Conservation (phyloP, 1,140 invertebrate genomes). For the Drosophila obscura region DNA sequence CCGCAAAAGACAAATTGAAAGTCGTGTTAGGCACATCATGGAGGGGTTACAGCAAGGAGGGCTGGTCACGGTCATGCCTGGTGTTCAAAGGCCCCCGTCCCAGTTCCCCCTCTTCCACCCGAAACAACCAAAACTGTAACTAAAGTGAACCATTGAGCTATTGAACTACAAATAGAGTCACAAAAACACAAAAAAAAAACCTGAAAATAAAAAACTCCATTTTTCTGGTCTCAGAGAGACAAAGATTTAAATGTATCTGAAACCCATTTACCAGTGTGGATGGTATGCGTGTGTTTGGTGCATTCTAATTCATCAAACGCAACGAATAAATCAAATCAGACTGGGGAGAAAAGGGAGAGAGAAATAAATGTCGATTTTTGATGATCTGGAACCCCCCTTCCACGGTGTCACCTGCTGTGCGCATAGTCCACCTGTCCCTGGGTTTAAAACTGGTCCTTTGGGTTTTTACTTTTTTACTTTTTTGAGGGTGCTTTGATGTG, state of each 20-base stretch:
- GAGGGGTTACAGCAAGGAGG: constrained; percentile 4
- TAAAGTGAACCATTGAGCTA: constrained; percentile 55
- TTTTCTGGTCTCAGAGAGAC: not conserved
- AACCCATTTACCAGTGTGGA: constrained; percentile 19
- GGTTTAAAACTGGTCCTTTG: not conserved
- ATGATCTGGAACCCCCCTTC: constrained; percentile 26
- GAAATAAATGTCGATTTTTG: constrained; percentile 34
- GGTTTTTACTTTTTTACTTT: no score
- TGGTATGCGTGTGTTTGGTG: constrained; percentile 13
- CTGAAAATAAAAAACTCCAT: constrained; percentile 1
- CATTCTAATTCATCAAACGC: constrained; percentile 55
- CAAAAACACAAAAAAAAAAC: constrained; percentile 12
- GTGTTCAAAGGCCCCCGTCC: constrained; percentile 18
- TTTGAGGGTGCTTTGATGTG: constrained; percentile 19
- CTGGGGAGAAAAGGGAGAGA: not conserved
- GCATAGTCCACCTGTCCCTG: constrained; percentile 49
- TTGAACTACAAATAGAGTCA: constrained; percentile 47
- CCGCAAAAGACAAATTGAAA: constrained; percentile 49
- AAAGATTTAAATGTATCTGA: constrained; percentile 17
- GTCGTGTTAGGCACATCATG: constrained; percentile 29
- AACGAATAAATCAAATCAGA: constrained; percentile 58
- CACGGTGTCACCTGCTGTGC: constrained; percentile 34
- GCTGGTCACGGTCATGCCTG: constrained; percentile 34
- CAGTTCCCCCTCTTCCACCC: not conserved
- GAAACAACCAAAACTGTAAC: constrained; percentile 30